These are phyloP conservation scores for Cataglyphis cursor DNA, from an alignment of 2,888 invertebrate species.

Conservation along the genomic window DNA sequence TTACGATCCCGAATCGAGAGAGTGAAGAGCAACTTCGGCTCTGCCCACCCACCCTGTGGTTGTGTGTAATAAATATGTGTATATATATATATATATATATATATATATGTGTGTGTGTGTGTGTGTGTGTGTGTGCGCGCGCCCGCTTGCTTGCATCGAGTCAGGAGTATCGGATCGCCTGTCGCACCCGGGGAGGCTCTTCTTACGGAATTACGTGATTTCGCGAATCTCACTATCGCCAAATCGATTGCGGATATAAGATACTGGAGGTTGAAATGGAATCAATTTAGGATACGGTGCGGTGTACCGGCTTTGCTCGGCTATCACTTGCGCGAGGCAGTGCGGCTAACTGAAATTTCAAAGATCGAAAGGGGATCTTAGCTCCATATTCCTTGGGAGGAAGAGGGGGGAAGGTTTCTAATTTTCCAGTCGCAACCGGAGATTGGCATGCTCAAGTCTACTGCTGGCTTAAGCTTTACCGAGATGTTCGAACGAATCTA, in stretches of 20 bases:
- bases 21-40: constrained; percentile 64
- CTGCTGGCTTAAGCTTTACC: constrained; percentile 13
- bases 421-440: constrained; percentile 53
- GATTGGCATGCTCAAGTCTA: constrained; percentile 19
- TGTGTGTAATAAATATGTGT: background rate
- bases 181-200: constrained; percentile 60
- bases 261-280: constrained; percentile 56
- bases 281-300: constrained; percentile 63
- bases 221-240: constrained; percentile 66
- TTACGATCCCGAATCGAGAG: constrained; percentile 69
- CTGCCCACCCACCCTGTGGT: constrained; percentile 10
- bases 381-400: background rate
- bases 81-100: background rate
- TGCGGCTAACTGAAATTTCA: constrained; percentile 51
- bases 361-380: constrained; percentile 36
- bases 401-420: constrained; percentile 26
- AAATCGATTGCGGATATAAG: constrained; percentile 55
- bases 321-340: constrained; percentile 45
- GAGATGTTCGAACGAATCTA: background rate
- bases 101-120: background rate
- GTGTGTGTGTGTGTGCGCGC: background rate
- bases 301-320: constrained; percentile 46
- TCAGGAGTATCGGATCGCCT: constrained; percentile 47
- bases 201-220: constrained; percentile 70
- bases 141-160: constrained; percentile 31